Evolutionary conservation across 2,888 invertebrate species (phyloP).

Genomic region (Perdita meconis): DNA sequence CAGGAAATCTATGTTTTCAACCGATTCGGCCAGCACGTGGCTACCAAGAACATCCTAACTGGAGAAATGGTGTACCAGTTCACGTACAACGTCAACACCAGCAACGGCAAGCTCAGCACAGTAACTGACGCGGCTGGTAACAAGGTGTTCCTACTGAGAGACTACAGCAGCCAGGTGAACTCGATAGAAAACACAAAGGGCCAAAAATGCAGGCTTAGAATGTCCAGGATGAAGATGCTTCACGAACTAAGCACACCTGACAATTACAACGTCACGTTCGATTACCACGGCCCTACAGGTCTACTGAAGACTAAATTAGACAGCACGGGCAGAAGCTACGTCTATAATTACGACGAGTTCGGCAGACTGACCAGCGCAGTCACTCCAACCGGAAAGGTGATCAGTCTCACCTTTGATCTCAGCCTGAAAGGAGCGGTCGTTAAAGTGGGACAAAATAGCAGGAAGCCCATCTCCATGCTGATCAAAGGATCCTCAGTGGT

Average conservation of each 20-base stretch:
- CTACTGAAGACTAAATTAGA: conserved; percentile 95
- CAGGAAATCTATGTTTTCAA: conserved; percentile 98
- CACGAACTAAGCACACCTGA: conserved; percentile 96
- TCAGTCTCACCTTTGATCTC: conserved; percentile 94
- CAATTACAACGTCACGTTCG: conserved; percentile 96
- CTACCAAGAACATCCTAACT: conserved; percentile 97
- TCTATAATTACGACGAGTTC: conserved; percentile 97
- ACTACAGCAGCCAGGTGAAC: conserved; percentile 95
- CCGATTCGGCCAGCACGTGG: conserved; percentile 96
- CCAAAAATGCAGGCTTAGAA: conserved; percentile 94
- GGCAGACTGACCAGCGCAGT: conserved; percentile 96
- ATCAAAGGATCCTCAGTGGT: conserved; percentile 95
- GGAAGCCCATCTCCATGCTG: conserved; percentile 92
- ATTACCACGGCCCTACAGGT: conserved; percentile 96
- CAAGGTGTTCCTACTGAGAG: conserved; percentile 92
- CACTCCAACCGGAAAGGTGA: conserved; percentile 97
- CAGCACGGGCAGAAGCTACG: conserved; percentile 95
- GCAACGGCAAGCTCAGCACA: conserved; percentile 96
- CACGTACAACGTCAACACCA: conserved; percentile 98
- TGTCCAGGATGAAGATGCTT: conserved; percentile 96
- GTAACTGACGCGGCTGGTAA: conserved; percentile 97
- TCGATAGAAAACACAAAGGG: conserved; percentile 97
- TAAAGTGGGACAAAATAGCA: conserved; percentile 92
- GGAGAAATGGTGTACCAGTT: conserved; percentile 97
- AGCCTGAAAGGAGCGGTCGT: conserved; percentile 96